Conservation (phyloP, 2,888 invertebrate genomes). For the Saturnia japonica region DNA sequence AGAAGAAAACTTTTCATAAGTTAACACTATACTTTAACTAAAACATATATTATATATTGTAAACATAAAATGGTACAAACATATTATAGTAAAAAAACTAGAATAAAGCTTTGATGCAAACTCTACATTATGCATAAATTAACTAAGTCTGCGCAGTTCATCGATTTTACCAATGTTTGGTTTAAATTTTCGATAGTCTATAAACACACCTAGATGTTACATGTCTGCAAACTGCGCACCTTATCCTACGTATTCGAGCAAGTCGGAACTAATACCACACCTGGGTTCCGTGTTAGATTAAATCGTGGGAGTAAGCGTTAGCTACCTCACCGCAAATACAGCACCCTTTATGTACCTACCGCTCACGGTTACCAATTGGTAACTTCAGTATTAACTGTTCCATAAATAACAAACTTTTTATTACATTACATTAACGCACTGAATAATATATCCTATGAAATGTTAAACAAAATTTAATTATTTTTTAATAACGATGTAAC, state of each 20-base stretch:
- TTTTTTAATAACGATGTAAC: not conserved
- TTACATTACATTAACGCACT: not conserved
- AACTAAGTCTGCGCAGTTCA: not conserved
- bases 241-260: conserved; percentile 35
- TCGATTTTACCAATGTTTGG: conserved; percentile 15
- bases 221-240: conserved; percentile 21
- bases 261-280: conserved; percentile 47
- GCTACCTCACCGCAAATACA: conserved; percentile 32
- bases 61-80: not conserved
- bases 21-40: too few species aligned
- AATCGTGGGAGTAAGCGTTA: conserved; percentile 35
- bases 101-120: conserved; percentile 15
- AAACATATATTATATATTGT: not conserved
- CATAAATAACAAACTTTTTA: not conserved
- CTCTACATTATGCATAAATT: not conserved
- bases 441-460: not conserved
- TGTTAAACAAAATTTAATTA: not conserved
- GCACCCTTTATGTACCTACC: conserved; percentile 14
- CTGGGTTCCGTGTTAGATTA: conserved; percentile 43
- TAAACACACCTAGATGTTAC: conserved; percentile 9
- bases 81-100: not conserved
- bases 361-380: not conserved
- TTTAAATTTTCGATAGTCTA: conserved; percentile 15
- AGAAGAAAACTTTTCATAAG: too few species aligned
- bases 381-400: not conserved